Evolutionary conservation across 1,140 invertebrate genomes (phyloP).

Genomic region (Vanessa atalanta): DNA sequence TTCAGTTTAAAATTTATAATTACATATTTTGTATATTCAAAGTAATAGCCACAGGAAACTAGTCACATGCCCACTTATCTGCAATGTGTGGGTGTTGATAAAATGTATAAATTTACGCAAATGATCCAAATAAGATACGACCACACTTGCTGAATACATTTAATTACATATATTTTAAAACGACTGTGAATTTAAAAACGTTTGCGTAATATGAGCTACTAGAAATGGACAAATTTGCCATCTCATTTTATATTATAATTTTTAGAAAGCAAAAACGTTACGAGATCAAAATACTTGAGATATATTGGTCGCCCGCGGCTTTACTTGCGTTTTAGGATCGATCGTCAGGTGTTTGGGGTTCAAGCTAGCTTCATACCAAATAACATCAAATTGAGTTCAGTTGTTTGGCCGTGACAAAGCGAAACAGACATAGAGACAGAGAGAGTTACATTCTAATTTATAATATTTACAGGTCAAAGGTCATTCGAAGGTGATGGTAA

Average conservation of each 20-base stretch:
- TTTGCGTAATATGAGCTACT: neutral
- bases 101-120: conserved; percentile 34
- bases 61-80: conserved; percentile 9
- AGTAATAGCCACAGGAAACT: conserved; percentile 20
- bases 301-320: too few relatives aligned
- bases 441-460: too few relatives aligned
- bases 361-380: too few relatives aligned
- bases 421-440: too few relatives aligned
- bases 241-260: conserved; percentile 7
- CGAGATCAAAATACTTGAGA: neutral
- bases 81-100: conserved; percentile 29
- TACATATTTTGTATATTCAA: neutral
- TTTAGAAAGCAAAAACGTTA: neutral
- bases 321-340: too few relatives aligned
- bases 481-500: too few relatives aligned
- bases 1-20: conserved; percentile 14
- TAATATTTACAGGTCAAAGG: too few relatives aligned
- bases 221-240: neutral
- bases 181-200: neutral
- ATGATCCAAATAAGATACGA: conserved; percentile 31
- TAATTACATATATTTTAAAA: conserved; percentile 13
- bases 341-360: too few relatives aligned
- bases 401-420: too few relatives aligned
- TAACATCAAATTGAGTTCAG: too few relatives aligned
- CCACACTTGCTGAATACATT: conserved; percentile 22